Evolutionary conservation across 2,113 vertebrate species (phyloP).

Genomic region (Thalassarche chlororhynchos): DNA sequence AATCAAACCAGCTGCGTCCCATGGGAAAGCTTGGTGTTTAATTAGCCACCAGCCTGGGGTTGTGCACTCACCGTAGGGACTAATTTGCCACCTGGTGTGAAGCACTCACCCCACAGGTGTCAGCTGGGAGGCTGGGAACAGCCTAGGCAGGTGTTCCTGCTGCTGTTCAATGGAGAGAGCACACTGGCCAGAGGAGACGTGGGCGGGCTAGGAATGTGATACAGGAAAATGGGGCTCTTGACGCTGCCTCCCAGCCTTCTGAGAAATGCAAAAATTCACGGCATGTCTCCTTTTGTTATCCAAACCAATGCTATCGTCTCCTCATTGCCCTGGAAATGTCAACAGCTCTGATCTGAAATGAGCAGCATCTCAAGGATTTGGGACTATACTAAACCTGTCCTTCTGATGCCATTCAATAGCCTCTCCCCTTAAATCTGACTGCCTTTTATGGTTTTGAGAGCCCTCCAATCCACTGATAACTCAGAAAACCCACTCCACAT

Average conservation of each 20-base stretch:
- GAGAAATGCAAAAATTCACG: background rate
- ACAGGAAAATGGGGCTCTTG: background rate
- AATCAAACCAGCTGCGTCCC: background rate
- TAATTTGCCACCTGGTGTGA: background rate
- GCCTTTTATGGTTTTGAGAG: background rate
- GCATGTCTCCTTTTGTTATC: background rate
- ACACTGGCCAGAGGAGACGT: accelerated
- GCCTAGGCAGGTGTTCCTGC: background rate
- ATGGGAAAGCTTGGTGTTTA: background rate
- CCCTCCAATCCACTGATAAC: background rate
- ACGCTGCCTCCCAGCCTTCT: background rate
- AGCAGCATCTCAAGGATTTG: background rate
- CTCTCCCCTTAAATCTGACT: background rate
- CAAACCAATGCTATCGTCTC: background rate
- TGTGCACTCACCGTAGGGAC: background rate
- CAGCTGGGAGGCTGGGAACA: background rate
- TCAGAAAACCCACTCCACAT: background rate
- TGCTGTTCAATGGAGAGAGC: background rate
- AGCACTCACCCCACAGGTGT: background rate
- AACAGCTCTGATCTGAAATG: background rate
- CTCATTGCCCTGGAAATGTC: background rate
- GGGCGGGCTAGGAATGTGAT: background rate
- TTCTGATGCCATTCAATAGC: background rate
- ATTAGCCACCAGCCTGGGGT: background rate
- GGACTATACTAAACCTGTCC: background rate